phyloP scores from a whole-genome alignment of 92 coral and sea anemone species.

The Bergia puertoricense region DNA sequence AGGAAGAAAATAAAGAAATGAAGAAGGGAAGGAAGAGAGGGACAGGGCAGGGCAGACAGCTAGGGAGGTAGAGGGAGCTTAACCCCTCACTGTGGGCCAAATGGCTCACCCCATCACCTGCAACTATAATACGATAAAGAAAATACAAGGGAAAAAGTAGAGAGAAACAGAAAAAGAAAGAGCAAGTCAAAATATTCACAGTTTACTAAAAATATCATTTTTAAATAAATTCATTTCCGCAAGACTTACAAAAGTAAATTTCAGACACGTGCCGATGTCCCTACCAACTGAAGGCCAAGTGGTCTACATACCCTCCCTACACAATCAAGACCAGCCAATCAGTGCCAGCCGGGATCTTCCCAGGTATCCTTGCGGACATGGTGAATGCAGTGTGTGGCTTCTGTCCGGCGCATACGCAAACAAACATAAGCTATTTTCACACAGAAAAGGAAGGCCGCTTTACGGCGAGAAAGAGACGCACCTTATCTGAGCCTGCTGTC shows the following conservation, averaged over 20 bases:
- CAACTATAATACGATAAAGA: too few species aligned
- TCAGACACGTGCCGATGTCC: conserved; percentile 36
- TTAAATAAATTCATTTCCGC: too few species aligned
- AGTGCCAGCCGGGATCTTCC: conserved; percentile 21
- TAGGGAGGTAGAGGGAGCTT: too few species aligned
- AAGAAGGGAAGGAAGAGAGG: too few species aligned
- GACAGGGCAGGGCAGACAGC: too few species aligned
- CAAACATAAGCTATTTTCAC: neutral
- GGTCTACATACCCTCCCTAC: conserved; percentile 8
- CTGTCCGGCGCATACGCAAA: neutral
- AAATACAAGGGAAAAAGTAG: too few species aligned
- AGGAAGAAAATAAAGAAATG: too few species aligned
- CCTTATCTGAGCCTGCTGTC: neutral
- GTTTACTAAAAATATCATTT: too few species aligned
- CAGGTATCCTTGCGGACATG: conserved; percentile 24
- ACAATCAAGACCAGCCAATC: conserved; percentile 2
- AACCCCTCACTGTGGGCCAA: too few species aligned
- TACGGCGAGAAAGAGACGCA: neutral
- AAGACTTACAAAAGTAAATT: neutral
- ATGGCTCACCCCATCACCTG: too few species aligned
- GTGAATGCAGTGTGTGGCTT: neutral
- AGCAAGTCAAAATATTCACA: too few species aligned
- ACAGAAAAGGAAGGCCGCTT: neutral
- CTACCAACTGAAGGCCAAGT: neutral
- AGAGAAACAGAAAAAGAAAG: too few species aligned